Evolutionary conservation across 2,888 invertebrate genomes (phyloP), one percentile per base, ranked within the genome.

Genomic region (Zootermopsis nevadensis): DNA sequence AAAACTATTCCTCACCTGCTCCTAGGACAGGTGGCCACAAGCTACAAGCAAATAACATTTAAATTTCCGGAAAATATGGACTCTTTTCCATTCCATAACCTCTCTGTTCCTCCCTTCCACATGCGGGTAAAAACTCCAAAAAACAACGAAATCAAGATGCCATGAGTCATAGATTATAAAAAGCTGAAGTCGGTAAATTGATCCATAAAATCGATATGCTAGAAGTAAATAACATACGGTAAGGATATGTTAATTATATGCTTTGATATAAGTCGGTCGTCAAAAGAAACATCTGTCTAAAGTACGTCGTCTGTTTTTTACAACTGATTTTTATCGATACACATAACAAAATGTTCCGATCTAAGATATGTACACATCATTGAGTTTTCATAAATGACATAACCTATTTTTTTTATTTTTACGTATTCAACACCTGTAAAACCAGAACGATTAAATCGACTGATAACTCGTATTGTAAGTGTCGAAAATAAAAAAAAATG

Each of bases 1-100:
- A 74, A 74, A 74, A 74, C 74, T 38, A 33, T 33, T 74, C 74
- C 6, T 74, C 74, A 74, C 74, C 74, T 74, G 74, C 74, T 19
- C n/a, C 38, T 38, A 24, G n/a, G 74, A 74, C 74, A 74, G 74
- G 22, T 74, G 74, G 22, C n/a, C 31, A 74, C 38, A 74, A n/a
- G 12, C 60, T 60, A 27, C n/a, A 60, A 60, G 60, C 60, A 60
- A 60, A 60, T 60, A 60, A 27, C 27, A 1, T 27, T 60, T 60
- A 60, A 60, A 60, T 60, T 60, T 60, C 60, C n/a, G 60, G 60
- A 60, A 60, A 60, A 60, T 27, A 60, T 60, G 60, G 60, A 2
- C 60, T n/a, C 27, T 60, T 27, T 60, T 60, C 19, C 48, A 48
- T 48, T 60, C 60, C n/a, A 60, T 60, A 60, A 10, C 8, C 27